These are phyloP conservation scores for Trichonephila inaurata DNA, from an alignment of 1,140 invertebrate genomes.

Conservation along the genomic window DNA sequence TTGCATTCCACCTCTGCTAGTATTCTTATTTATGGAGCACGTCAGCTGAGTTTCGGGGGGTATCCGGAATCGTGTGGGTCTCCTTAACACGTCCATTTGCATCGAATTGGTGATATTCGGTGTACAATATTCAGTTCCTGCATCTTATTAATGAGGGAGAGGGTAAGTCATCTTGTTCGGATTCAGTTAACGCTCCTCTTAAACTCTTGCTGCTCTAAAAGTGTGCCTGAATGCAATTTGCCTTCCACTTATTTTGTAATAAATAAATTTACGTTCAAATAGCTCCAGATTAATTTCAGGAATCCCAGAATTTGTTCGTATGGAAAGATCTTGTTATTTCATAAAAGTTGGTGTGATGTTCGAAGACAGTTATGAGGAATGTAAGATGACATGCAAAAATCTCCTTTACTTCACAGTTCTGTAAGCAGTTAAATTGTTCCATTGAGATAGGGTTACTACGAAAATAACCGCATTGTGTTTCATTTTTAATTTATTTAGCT, in stretches of 20 bases:
- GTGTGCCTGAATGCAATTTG: not conserved
- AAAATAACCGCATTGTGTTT: too few species aligned
- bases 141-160: slow-evolving; percentile 12
- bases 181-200: not conserved
- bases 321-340: not conserved
- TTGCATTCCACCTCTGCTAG: not conserved
- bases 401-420: not conserved
- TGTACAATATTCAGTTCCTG: slow-evolving; percentile 27
- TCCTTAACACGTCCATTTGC: slow-evolving; percentile 40
- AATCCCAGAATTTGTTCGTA: not conserved
- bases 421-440: too few species aligned
- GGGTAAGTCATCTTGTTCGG: slow-evolving; percentile 7
- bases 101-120: slow-evolving; percentile 8
- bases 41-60: slow-evolving; percentile 1
- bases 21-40: slow-evolving; percentile 32
- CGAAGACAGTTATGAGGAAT: not conserved
- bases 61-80: not conserved
- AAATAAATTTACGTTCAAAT: slow-evolving; percentile 1
- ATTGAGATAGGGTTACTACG: not conserved
- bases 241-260: not conserved
- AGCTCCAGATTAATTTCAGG: not conserved
- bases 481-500: too few species aligned
- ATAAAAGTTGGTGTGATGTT: not conserved
- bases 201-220: not conserved
- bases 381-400: not conserved